Conservation (phyloP, 2,888 invertebrate genomes). For the Aporophyla nigra region DNA sequence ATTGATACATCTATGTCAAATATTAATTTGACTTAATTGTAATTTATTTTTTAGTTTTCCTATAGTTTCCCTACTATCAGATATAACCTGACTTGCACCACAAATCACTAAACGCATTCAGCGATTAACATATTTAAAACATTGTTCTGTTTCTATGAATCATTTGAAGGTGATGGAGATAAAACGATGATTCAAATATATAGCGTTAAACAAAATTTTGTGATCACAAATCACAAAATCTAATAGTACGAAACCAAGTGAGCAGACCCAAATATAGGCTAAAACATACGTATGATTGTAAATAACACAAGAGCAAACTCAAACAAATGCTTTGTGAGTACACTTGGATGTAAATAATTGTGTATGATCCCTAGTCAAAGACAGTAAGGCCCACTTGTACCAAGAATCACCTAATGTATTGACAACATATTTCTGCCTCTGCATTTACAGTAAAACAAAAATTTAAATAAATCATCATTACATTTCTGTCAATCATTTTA, state of each 20-base stretch:
- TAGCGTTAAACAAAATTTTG: background rate
- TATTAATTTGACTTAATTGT: background rate
- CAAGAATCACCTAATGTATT: too few relatives aligned
- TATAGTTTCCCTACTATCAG: background rate
- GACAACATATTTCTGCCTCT: too few relatives aligned
- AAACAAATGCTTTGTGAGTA: background rate
- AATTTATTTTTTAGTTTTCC: background rate
- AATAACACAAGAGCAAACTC: background rate
- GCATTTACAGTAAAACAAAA: too few relatives aligned
- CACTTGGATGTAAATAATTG: background rate
- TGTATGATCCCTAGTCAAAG: background rate
- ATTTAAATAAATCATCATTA: background rate
- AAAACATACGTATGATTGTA: background rate
- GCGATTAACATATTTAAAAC: background rate
- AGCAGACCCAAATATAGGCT: background rate
- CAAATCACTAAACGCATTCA: background rate
- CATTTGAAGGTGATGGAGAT: background rate
- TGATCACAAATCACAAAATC: background rate
- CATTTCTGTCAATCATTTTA: background rate
- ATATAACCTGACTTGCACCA: background rate
- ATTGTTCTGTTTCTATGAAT: background rate
- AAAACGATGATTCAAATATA: background rate
- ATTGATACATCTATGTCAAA: constrained; percentile 93
- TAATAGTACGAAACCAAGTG: background rate
- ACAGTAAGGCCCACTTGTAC: too few relatives aligned